Base-by-base conservation (phyloP, 1,140 invertebrate genomes). In the Adoxophyes honmai region DNA sequence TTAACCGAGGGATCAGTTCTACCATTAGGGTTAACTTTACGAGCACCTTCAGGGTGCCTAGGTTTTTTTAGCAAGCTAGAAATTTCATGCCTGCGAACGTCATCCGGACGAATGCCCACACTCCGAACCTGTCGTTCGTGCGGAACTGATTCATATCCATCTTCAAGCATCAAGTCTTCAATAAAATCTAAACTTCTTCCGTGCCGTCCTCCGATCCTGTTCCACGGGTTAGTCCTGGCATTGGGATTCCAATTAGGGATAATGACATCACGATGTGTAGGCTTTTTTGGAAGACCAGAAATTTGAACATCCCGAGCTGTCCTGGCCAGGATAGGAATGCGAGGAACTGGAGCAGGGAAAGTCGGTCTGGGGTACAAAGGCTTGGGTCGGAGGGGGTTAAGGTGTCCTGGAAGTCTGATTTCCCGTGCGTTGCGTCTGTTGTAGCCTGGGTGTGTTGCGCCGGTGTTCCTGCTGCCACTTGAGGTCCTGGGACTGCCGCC, bases 371-470 rank as follows among this genome's bases (percentile, higher is more conserved):
- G 51, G 8, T 16, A 35, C 11, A 52, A 33, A 33, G 42, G 42
- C 42, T 28, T 44, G 13, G 42, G 42, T 33, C 56, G 21, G 6
- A 13, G 34, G 6, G 33, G 18, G 16, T 51, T 34, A 10, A 35
- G 34, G 11, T 52, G 42, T 4, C 42, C 21, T 14, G 57, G 33
- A 1, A 15, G 11, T 13, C 51, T 52, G 14, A 68, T 35, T 11
- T 54, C 48, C 66, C 68, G 60, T 8, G 75, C 64, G 38, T 80
- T 81, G 11, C 75, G 70, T 11, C 78, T 76, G 44, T 81, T 79
- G 44, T 72, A 68, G 1, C 71, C 75, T 1, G 74, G 78, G 48
- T 78, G 67, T 15, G 73, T 75, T 4, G 65, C 59, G 6, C 70
- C 76, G n/a, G 71, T 76, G 52, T 78, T 59, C 3, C 66, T 56